Conservation (phyloP, 2,113 vertebrate species). For the Brachypodius melanocephalos region DNA sequence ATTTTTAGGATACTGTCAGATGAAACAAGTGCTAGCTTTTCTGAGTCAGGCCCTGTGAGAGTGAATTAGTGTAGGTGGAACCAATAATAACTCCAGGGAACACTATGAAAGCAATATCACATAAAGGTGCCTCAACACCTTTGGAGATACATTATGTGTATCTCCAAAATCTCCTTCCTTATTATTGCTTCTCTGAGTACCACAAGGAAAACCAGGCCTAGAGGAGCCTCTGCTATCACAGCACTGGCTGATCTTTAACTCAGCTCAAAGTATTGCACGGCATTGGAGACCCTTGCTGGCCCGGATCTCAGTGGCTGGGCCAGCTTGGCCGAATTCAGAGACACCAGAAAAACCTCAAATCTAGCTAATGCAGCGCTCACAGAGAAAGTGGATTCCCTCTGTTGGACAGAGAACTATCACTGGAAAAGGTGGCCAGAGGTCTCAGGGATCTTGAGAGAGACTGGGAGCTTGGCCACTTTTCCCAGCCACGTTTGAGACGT, state of each 20-base stretch:
- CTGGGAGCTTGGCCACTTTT: background rate
- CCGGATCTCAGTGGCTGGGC: background rate
- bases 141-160: background rate
- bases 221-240: background rate
- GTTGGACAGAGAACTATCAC: background rate
- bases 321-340: background rate
- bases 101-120: background rate
- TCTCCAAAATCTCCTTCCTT: background rate
- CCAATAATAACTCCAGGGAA: constrained; percentile 51
- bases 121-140: constrained; percentile 7
- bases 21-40: constrained; percentile 38
- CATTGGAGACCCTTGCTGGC: background rate
- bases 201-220: background rate
- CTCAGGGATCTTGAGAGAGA: background rate
- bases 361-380: background rate
- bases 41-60: constrained; percentile 7
- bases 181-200: background rate
- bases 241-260: background rate
- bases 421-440: background rate
- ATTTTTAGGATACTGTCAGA: constrained; percentile 4
- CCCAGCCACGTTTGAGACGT: rapidly evolving
- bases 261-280: background rate
- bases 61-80: constrained; percentile 49
- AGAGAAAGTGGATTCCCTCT: background rate
- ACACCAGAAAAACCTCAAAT: background rate